Conservation (phyloP, 1,140 invertebrate species). For the Conus ventricosus region DNA sequence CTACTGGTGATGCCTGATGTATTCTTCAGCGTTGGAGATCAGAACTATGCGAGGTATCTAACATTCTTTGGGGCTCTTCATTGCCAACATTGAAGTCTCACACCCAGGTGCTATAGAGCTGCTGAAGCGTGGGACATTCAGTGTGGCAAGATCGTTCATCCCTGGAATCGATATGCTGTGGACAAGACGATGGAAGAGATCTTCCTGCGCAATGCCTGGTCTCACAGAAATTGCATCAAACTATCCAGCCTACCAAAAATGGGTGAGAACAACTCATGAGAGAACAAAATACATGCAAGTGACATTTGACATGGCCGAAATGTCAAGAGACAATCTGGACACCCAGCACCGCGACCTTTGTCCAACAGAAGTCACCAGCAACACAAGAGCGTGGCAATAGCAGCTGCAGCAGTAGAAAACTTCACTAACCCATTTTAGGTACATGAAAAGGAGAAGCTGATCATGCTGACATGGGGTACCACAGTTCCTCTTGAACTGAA, state of each 20-base stretch:
- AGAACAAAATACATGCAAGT: conserved; percentile 37
- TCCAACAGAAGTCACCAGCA: conserved; percentile 38
- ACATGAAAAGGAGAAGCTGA: conserved; percentile 22
- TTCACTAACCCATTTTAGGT: conserved; percentile 42
- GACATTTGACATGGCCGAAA: conserved; percentile 35
- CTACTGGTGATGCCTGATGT: background rate
- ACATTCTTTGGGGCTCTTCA: background rate
- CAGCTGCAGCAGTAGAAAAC: conserved; percentile 38
- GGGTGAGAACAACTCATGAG: conserved; percentile 42
- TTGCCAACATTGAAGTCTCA: conserved; percentile 3
- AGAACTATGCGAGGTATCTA: conserved; percentile 46
- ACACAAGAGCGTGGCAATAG: conserved; percentile 34
- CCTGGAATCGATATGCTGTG: conserved; percentile 42
- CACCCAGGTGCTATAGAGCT: conserved; percentile 7
- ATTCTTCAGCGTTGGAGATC: conserved; percentile 32
- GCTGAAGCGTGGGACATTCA: background rate
- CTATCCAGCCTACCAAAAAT: conserved; percentile 44
- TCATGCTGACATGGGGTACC: background rate
- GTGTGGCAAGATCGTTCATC: background rate
- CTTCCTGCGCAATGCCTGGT: conserved; percentile 6
- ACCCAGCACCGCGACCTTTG: conserved; percentile 44
- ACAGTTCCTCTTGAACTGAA: background rate
- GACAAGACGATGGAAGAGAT: conserved; percentile 48
- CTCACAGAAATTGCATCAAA: conserved; percentile 18
- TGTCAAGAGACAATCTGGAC: conserved; percentile 22